Evolutionary conservation across 2,888 invertebrate species (phyloP).

Genomic region (Tetragonisca angustula): DNA sequence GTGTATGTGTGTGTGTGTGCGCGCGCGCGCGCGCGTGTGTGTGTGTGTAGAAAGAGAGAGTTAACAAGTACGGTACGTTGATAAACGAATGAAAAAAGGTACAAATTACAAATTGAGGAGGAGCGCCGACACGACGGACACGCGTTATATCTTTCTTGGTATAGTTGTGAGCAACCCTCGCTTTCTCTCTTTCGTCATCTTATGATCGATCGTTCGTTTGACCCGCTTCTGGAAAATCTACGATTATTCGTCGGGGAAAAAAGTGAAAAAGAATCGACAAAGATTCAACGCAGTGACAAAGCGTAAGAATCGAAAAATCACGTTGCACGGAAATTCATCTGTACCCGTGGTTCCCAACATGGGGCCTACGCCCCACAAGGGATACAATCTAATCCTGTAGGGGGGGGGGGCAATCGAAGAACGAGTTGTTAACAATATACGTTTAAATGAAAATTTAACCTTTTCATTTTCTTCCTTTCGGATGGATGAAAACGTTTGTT

Average conservation of each 20-base stretch:
- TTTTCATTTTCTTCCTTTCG: too few relatives aligned
- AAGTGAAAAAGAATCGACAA: neutral
- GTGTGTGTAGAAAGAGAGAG: constrained; percentile 62
- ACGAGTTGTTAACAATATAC: too few relatives aligned
- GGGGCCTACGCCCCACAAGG: too few relatives aligned
- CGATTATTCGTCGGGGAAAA: neutral
- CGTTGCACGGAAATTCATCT: too few relatives aligned
- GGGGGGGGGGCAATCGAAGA: too few relatives aligned
- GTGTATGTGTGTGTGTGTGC: constrained; percentile 14
- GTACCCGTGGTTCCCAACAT: too few relatives aligned
- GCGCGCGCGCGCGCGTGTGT: too few relatives aligned
- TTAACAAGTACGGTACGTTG: constrained; percentile 77
- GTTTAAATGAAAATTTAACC: too few relatives aligned
- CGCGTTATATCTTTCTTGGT: constrained; percentile 32
- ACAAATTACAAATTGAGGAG: constrained; percentile 68
- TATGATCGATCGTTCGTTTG: constrained; percentile 33
- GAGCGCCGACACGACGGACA: constrained; percentile 67
- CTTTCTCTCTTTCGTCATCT: constrained; percentile 39
- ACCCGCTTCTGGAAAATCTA: neutral
- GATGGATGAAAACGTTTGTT: too few relatives aligned
- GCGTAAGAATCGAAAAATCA: too few relatives aligned
- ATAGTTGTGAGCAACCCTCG: constrained; percentile 27
- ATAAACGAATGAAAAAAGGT: constrained; percentile 72
- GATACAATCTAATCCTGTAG: too few relatives aligned
- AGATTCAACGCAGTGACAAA: too few relatives aligned